phyloP scores from a whole-genome alignment of 2,888 invertebrate genomes.

The Allophyes oxyacanthae region DNA sequence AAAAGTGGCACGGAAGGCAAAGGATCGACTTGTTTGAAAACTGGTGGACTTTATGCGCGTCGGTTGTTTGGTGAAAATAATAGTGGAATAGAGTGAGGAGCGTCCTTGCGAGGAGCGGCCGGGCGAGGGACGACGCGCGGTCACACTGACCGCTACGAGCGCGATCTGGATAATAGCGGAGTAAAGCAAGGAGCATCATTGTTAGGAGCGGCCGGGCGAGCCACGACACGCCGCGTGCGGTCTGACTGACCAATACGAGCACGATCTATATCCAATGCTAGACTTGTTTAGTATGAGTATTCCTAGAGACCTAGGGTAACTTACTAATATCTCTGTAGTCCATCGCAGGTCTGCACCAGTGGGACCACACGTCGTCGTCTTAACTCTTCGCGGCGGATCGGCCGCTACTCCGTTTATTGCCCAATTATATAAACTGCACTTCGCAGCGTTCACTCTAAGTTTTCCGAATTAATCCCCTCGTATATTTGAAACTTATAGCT shows the following conservation, averaged over 20 bases:
- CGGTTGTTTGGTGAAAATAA: conserved; percentile 15
- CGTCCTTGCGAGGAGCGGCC: not conserved
- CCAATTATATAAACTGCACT: conserved; percentile 51
- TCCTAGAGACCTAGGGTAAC: no score
- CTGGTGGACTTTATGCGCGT: conserved; percentile 16
- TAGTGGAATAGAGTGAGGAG: conserved; percentile 6
- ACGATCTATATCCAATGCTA: no score
- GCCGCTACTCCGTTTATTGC: conserved; percentile 46
- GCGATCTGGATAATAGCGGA: no score
- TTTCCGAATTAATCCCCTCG: conserved; percentile 42
- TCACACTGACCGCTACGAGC: not conserved
- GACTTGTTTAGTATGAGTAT: no score
- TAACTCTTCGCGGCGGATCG: conserved; percentile 6
- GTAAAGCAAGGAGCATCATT: no score
- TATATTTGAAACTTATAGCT: conserved; percentile 49
- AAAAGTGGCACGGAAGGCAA: not conserved
- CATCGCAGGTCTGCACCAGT: not conserved
- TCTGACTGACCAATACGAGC: no score
- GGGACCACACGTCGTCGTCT: conserved; percentile 1
- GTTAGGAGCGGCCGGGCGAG: no score
- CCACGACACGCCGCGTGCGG: no score
- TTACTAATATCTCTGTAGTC: no score
- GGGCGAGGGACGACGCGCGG: not conserved
- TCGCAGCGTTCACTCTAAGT: conserved; percentile 34
- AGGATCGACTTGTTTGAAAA: conserved; percentile 13